These are phyloP conservation scores for Automeris io DNA, from an alignment of 2,888 invertebrate species.

Conservation along the genomic window DNA sequence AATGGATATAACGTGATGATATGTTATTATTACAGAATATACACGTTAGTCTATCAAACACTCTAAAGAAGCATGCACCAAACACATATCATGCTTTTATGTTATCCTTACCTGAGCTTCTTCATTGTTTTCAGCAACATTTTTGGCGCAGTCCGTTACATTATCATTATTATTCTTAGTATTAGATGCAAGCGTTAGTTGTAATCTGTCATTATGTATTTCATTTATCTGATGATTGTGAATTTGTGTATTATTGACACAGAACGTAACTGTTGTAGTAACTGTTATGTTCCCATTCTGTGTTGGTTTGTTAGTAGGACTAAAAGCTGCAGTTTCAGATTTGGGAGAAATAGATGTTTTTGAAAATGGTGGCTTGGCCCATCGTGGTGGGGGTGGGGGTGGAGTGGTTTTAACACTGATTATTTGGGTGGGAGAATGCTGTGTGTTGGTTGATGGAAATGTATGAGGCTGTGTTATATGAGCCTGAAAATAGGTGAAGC, in stretches of 20 bases:
- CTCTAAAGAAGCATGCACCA: conserved; percentile 27
- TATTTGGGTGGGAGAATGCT: conserved; percentile 57
- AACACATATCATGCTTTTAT: conserved; percentile 37
- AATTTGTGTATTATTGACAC: conserved; percentile 79
- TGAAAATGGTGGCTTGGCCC: conserved; percentile 85
- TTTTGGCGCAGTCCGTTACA: conserved; percentile 48
- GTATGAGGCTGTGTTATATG: conserved; percentile 75
- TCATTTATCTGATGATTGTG: conserved; percentile 73
- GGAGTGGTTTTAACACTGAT: conserved; percentile 77
- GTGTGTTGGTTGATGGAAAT: conserved; percentile 58
- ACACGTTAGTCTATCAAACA: conserved; percentile 9
- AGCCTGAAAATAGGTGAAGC: conserved; percentile 71
- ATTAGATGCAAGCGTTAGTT: conserved; percentile 75
- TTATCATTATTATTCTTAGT: conserved; percentile 64
- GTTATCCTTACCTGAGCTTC: conserved; percentile 59
- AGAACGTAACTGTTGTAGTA: conserved; percentile 91
- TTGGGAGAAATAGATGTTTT: conserved; percentile 68
- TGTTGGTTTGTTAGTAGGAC: conserved; percentile 63
- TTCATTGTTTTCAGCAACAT: conserved; percentile 50
- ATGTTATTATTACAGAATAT: no score
- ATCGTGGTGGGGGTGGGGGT: conserved; percentile 89
- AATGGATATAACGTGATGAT: no score
- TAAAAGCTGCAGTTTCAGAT: conserved; percentile 56
- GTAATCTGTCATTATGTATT: conserved; percentile 65
- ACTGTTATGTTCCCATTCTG: conserved; percentile 86